A percentile compares a stretch with the other conserved stretches of the same genome.
Conservation (phyloP, 2,888 invertebrate genomes). For the Agrochola litura region DNA sequence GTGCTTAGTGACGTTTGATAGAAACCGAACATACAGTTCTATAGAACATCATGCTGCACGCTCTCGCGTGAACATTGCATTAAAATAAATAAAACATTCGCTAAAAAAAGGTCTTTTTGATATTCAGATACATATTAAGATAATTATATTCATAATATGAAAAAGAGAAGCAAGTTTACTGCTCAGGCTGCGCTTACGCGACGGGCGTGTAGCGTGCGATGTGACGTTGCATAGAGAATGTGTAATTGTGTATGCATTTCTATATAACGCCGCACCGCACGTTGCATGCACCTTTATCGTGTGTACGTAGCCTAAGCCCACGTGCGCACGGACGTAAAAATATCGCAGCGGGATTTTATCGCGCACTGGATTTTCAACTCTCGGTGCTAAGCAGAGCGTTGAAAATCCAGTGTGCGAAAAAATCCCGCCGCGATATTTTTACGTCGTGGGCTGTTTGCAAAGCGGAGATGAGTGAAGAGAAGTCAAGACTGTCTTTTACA, state of each 20-base stretch:
- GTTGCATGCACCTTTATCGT: neutral
- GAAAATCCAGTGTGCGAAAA: no score
- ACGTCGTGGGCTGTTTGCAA: neutral
- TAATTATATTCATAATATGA: no score
- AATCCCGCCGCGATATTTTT: no score
- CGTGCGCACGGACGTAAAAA: no score
- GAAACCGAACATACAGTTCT: neutral
- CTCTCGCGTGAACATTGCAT: neutral
- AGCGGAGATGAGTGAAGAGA: neutral
- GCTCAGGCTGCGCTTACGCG: neutral
- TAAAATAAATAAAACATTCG: slow-evolving; percentile 6
- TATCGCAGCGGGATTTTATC: no score
- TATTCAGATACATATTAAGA: neutral
- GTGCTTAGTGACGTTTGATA: neutral
- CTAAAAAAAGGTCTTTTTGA: neutral
- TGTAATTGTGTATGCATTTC: neutral
- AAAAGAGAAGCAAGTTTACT: neutral
- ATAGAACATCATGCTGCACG: neutral
- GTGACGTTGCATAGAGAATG: neutral
- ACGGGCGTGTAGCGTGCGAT: neutral
- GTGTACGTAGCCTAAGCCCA: neutral
- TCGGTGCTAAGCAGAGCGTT: no score
- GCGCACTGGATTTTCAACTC: no score
- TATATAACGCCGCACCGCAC: neutral
- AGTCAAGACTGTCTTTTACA: neutral